A percentile compares a stretch with the other conserved stretches of the same genome.
Evolutionary conservation across 2,888 invertebrate genomes (phyloP).

Genomic region (Mycalesis mineus): DNA sequence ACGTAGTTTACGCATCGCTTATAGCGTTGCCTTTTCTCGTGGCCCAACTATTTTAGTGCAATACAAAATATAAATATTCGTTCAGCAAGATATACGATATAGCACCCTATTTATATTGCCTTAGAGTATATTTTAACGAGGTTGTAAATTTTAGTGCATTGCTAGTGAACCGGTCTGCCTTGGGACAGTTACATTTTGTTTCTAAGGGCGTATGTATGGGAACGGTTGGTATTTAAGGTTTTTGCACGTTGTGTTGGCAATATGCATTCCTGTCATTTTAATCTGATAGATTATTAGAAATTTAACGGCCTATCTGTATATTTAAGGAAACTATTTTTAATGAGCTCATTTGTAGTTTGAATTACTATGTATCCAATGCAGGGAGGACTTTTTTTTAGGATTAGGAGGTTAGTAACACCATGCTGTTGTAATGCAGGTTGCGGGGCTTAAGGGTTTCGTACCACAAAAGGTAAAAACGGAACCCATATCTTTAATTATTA

Average conservation of each 20-base stretch:
- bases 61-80: neutral
- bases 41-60: neutral
- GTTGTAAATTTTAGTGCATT: neutral
- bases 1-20: too few relatives aligned
- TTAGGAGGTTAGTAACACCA: too few relatives aligned
- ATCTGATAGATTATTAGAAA: neutral
- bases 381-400: too few relatives aligned
- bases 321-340: neutral
- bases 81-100: constrained; percentile 5
- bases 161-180: constrained; percentile 28
- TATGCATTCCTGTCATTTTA: neutral
- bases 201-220: constrained; percentile 26
- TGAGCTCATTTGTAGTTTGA: too few relatives aligned
- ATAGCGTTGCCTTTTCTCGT: too few relatives aligned
- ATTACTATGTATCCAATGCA: too few relatives aligned
- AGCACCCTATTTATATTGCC: constrained; percentile 21
- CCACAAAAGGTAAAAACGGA: too few relatives aligned
- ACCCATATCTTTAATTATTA: too few relatives aligned
- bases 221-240: neutral
- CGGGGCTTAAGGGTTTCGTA: too few relatives aligned
- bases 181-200: constrained; percentile 39
- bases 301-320: too few relatives aligned
- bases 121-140: constrained; percentile 31
- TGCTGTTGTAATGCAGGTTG: too few relatives aligned
- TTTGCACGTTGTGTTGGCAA: neutral